A percentile compares a stretch with the other conserved stretches of the same genome.
Evolutionary conservation across 2,113 vertebrate genomes (phyloP).

Genomic region (Chrysochloris asiatica): DNA sequence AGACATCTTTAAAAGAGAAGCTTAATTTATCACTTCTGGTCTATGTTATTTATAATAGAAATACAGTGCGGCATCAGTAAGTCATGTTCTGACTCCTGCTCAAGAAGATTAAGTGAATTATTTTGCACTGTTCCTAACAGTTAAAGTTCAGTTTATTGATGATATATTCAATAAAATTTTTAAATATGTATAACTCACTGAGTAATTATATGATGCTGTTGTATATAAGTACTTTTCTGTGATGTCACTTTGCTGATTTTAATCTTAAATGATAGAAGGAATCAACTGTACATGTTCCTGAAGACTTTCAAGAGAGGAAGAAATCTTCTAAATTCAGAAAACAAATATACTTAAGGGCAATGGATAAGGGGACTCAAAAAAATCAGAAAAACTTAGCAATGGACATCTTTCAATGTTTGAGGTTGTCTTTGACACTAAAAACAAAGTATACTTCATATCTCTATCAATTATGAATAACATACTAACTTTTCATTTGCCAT

Average conservation of each 20-base stretch:
- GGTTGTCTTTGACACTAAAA: neutral
- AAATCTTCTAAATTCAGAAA: conserved; percentile 20
- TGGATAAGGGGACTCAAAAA: neutral
- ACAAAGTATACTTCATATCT: neutral
- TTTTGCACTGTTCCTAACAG: neutral
- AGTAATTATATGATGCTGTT: neutral
- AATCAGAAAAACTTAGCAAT: neutral
- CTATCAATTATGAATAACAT: neutral
- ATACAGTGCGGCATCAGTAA: neutral
- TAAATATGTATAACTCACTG: neutral
- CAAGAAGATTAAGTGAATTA: neutral
- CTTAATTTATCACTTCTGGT: neutral
- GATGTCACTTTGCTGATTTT: neutral
- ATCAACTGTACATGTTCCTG: neutral
- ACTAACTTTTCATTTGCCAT: neutral
- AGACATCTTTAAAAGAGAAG: conserved; percentile 9
- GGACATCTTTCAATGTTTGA: neutral
- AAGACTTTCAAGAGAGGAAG: neutral
- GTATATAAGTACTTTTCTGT: neutral
- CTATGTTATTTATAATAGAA: neutral
- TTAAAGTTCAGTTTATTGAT: neutral
- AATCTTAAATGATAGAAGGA: neutral
- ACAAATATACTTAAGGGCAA: conserved; percentile 11
- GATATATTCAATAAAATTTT: conserved; percentile 40
- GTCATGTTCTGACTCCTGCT: neutral